Conservation (phyloP, 2,797 vertebrate genomes). For the Helarctos malayanus region DNA sequence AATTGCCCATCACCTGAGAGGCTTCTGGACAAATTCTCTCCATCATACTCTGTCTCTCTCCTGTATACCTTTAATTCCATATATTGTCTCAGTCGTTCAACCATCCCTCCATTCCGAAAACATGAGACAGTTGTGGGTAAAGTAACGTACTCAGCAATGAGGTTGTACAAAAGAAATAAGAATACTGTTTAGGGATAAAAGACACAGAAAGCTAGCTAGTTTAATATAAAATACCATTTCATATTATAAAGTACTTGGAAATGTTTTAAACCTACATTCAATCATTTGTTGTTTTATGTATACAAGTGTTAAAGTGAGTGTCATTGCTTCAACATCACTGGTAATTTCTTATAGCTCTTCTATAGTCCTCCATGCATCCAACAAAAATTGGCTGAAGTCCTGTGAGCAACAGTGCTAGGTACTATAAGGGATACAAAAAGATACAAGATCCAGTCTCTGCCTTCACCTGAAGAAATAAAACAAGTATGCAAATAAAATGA, state of each 20-base stretch:
- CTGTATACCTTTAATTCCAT: background rate
- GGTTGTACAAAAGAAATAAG: background rate
- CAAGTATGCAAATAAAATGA: background rate
- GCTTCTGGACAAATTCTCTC: background rate
- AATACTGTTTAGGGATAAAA: background rate
- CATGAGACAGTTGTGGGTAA: background rate
- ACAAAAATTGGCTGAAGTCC: background rate
- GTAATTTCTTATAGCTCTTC: background rate
- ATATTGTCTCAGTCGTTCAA: background rate
- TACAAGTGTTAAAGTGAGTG: background rate
- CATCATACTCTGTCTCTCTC: background rate
- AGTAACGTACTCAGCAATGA: background rate
- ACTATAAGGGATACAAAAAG: background rate
- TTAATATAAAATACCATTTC: constrained; percentile 41
- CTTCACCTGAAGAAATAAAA: constrained; percentile 54
- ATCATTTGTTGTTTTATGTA: background rate
- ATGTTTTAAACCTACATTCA: background rate
- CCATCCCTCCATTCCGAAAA: background rate
- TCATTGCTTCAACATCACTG: background rate
- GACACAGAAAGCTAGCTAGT: background rate
- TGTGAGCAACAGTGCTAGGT: background rate
- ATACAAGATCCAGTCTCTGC: background rate
- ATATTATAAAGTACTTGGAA: background rate
- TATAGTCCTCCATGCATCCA: background rate
- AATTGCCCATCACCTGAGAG: background rate